Evolutionary conservation across 2,888 invertebrate species (phyloP).

Genomic region (Tortricodes alternella): DNA sequence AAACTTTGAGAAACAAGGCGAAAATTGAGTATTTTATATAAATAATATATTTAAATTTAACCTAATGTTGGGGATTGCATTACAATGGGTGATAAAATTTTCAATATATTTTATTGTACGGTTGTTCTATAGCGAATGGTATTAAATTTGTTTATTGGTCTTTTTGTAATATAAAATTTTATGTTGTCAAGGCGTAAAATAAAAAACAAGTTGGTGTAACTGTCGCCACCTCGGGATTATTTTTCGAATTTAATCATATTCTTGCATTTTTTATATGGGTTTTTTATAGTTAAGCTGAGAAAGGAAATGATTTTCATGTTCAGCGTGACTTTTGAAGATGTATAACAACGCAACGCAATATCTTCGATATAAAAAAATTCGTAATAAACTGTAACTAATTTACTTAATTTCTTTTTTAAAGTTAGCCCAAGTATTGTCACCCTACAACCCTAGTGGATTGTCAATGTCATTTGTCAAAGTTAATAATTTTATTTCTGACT

Average conservation of each 20-base stretch:
- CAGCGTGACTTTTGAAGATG: too few relatives aligned
- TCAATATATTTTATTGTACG: conserved; percentile 57
- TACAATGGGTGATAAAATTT: conserved; percentile 68
- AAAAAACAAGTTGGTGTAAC: conserved; percentile 13
- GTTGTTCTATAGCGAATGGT: conserved; percentile 42
- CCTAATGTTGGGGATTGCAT: conserved; percentile 44
- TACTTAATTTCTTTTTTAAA: too few relatives aligned
- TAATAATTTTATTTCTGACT: too few relatives aligned
- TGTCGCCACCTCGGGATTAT: conserved; percentile 7
- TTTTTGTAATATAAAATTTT: conserved; percentile 40
- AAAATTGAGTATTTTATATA: conserved; percentile 3
- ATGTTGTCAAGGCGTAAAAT: conserved; percentile 23
- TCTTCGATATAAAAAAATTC: too few relatives aligned
- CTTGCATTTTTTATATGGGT: too few relatives aligned
- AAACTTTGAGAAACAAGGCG: neutral
- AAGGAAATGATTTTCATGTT: too few relatives aligned
- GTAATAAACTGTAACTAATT: too few relatives aligned
- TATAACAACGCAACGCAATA: too few relatives aligned
- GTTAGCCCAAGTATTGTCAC: too few relatives aligned
- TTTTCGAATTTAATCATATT: neutral
- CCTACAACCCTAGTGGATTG: too few relatives aligned
- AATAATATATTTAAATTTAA: conserved; percentile 37
- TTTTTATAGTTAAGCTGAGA: too few relatives aligned
- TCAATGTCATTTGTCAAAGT: too few relatives aligned
- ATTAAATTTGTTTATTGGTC: conserved; percentile 46